phyloP scores from a whole-genome alignment of 2,113 vertebrate genomes.

The Chionodraco myersi region DNA sequence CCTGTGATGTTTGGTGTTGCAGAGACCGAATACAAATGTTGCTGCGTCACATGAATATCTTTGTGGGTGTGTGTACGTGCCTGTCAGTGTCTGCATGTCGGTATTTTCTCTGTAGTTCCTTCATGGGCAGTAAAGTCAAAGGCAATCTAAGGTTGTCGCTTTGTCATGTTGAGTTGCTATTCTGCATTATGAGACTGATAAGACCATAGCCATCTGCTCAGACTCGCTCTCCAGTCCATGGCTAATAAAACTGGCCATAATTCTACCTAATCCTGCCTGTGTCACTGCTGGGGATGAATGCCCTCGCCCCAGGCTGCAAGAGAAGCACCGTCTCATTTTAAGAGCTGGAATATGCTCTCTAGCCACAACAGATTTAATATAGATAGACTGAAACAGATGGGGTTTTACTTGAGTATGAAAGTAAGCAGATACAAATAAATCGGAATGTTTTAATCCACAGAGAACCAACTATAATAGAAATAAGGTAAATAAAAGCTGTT shows the following conservation, averaged over 20 bases:
- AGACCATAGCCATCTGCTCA: slow-evolving; percentile 47
- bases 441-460: neutral
- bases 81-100: neutral
- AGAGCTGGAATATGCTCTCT: slow-evolving; percentile 34
- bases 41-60: neutral
- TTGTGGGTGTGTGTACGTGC: neutral
- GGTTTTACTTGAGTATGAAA: slow-evolving; percentile 9
- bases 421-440: neutral
- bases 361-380: slow-evolving; percentile 31
- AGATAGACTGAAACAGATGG: slow-evolving; percentile 18
- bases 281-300: slow-evolving; percentile 62
- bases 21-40: slow-evolving; percentile 2
- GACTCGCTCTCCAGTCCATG: slow-evolving; percentile 25
- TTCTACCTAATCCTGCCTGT: slow-evolving; percentile 76
- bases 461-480: neutral
- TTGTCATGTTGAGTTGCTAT: slow-evolving; percentile 17
- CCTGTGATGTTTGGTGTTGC: neutral
- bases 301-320: slow-evolving; percentile 56
- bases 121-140: neutral
- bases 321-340: slow-evolving; percentile 58
- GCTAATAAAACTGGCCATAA: slow-evolving; percentile 69
- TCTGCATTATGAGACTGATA: slow-evolving; percentile 45
- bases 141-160: neutral
- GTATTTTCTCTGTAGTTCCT: neutral
- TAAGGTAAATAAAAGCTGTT: neutral